Evolutionary conservation across 2,888 invertebrate species (phyloP).

Genomic region (Drosophila suboccidentalis): DNA sequence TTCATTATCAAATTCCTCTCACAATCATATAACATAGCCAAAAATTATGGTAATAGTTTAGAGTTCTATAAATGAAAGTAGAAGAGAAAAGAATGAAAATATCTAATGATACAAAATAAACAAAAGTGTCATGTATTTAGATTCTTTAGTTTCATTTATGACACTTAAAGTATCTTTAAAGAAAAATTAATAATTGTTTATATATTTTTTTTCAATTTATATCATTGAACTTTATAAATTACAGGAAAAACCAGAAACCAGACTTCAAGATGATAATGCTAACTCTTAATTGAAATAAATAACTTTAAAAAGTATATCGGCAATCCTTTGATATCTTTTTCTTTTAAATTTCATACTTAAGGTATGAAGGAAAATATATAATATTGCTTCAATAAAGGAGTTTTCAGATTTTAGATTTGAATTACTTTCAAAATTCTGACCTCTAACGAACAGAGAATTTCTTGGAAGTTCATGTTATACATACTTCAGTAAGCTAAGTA

Average conservation of each 20-base stretch:
- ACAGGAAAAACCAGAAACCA: background rate
- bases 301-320: no score
- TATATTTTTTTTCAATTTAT: background rate
- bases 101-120: background rate
- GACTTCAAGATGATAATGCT: background rate
- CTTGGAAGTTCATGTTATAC: background rate
- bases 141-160: background rate
- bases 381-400: background rate
- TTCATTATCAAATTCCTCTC: conserved; percentile 6
- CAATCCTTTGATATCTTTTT: no score
- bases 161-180: background rate
- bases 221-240: background rate
- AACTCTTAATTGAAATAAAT: background rate
- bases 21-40: conserved; percentile 14
- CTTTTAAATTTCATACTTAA: no score
- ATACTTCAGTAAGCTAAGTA: conserved; percentile 5
- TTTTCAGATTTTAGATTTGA: background rate
- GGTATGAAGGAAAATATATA: background rate
- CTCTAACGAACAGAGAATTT: background rate
- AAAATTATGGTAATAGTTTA: background rate
- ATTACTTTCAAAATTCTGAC: background rate
- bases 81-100: background rate
- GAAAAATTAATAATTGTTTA: background rate
- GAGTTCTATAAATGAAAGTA: conserved; percentile 18
- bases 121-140: background rate